Base-by-base conservation (phyloP, 2,797 vertebrate genomes). In the Microcaecilia unicolor region DNA sequence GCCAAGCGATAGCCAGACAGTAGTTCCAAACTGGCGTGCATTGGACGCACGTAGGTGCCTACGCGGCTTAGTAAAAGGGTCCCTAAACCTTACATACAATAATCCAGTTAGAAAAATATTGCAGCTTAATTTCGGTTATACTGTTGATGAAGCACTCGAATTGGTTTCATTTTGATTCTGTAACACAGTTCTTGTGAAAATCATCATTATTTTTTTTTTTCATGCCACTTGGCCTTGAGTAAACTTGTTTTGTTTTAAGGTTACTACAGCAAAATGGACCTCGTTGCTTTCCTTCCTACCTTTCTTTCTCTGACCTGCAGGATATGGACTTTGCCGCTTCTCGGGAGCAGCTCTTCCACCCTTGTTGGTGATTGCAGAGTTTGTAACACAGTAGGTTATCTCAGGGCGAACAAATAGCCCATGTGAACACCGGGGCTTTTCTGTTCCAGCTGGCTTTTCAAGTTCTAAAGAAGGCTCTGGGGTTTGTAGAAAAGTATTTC, bases 51-150 rank as follows among this genome's bases (percentile, higher is more conserved):
- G n/a, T n/a, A n/a, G n/a, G n/a, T n/a, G n/a, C n/a, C n/a, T n/a
- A n/a, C n/a, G n/a, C n/a, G n/a, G n/a, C n/a, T 36, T 32, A 0
- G 10, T 16, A 46, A 21, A n/a, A n/a, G n/a, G n/a, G n/a, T n/a
- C n/a, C n/a, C 51, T 44, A 49, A 44, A 32, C 45, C 53, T 4
- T 22, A 31, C 5, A 31, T 29, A 22, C 25, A 22, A 24, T 50
- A 65, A 69, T 67, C 61, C 36, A 7, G 6, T 43, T 44, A 21
- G 20, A n/a, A 59, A 42, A 32, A 58, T 60, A 67, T 69, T 3
- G 0, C 37, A 51, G 64, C 63, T 40, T n/a, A 24, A 19, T 10
- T 23, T 23, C 18, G 15, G 28, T n/a, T n/a, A n/a, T n/a, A n/a
- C n/a, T n/a, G n/a, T n/a, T n/a, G n/a, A n/a, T n/a, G n/a, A n/a